Evolutionary conservation across 2,113 vertebrate species (phyloP).

Genomic region (Ammodytes dubius): DNA sequence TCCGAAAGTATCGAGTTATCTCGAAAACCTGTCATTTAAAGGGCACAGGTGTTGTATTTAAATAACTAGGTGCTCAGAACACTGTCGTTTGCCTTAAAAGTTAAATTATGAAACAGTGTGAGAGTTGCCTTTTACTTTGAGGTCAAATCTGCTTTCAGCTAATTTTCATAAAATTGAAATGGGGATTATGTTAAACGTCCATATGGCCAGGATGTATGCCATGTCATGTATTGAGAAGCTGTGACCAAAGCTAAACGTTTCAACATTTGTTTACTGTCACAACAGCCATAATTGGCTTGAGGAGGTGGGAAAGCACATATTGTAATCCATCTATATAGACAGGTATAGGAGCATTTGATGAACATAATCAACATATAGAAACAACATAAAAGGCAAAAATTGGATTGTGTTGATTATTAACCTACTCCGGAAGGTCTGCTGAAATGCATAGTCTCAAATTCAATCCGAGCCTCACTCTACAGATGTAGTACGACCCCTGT

Average conservation of each 20-base stretch:
- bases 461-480: background rate
- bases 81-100: background rate
- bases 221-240: background rate
- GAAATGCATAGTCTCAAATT: background rate
- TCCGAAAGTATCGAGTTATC: too few species aligned
- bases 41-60: background rate
- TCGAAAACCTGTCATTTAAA: background rate
- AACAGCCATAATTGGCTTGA: background rate
- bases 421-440: background rate
- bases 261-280: background rate
- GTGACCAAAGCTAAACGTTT: background rate
- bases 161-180: background rate
- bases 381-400: background rate
- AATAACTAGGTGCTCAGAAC: background rate
- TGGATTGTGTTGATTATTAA: background rate
- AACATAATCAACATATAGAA: background rate
- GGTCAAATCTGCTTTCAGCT: background rate
- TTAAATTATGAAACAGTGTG: background rate
- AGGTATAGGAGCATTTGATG: background rate
- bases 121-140: background rate
- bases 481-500: background rate
- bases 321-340: background rate
- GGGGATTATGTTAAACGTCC: background rate
- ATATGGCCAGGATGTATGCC: background rate
- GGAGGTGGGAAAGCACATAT: background rate